Percentiles rank a stretch among this genome's conserved stretches.
Evolutionary conservation across 2,888 invertebrate species (phyloP).

Genomic region (Pseudolycoriella hygida): DNA sequence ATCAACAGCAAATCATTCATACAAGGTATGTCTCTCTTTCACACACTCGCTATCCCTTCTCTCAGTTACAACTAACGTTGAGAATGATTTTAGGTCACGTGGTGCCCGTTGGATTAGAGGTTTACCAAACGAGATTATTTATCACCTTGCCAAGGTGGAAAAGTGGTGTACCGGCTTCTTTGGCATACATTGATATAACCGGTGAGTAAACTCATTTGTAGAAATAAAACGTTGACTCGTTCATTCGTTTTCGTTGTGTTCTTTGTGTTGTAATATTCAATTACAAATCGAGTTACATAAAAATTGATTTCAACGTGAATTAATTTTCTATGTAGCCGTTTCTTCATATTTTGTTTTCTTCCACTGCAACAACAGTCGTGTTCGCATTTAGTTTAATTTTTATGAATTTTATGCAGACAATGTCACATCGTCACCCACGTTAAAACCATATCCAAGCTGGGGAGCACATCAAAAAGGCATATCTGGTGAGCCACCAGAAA

Average conservation of each 20-base stretch:
- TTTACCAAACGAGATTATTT: slow-evolving; percentile 47
- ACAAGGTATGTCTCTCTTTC: slow-evolving; percentile 30
- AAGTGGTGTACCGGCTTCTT: slow-evolving; percentile 52
- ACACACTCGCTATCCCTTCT: no score
- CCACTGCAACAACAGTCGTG: neutral
- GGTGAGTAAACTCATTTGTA: slow-evolving; percentile 30
- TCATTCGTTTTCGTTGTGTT: no score
- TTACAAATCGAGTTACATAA: no score
- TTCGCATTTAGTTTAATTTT: no score
- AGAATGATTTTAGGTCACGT: slow-evolving; percentile 27
- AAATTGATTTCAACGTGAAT: no score
- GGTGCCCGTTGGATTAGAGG: slow-evolving; percentile 56
- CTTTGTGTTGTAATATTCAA: no score
- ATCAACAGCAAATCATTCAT: slow-evolving; percentile 40
- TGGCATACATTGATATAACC: slow-evolving; percentile 53
- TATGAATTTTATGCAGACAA: no score
- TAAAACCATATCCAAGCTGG: slow-evolving; percentile 69
- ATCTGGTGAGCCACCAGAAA: slow-evolving; percentile 37
- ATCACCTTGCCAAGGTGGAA: slow-evolving; percentile 61
- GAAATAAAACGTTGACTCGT: no score
- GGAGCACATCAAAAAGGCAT: slow-evolving; percentile 46
- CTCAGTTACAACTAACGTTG: no score
- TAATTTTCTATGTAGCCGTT: no score
- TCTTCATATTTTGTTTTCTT: neutral
- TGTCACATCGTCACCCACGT: slow-evolving; percentile 35